Evolutionary conservation across 2,113 vertebrate species (phyloP), one percentile per base, ranked within the genome.

Genomic region (Paramormyrops kingsleyae): DNA sequence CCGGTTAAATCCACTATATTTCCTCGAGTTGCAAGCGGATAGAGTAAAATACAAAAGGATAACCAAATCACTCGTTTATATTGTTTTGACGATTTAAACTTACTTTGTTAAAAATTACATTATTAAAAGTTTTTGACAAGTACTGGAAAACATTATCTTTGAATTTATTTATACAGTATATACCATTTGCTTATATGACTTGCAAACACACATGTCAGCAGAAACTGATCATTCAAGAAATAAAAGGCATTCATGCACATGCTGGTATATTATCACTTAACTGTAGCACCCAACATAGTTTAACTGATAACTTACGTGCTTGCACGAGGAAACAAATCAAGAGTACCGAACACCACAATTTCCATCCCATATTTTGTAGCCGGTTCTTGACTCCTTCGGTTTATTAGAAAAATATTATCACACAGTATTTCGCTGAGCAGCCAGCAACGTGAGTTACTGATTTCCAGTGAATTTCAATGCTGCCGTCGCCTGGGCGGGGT

Each of bases 291-390:
- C 44, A 84, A 17, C 46, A 84, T 84, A 84, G 83, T 47, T 19
- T 53, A n/a, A 62, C 59, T 21, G 74, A 59, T 89, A 50, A 77
- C 93, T 93, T 93, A 95, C 95, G 94, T 92, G 94, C 87, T 44
- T 12, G 89, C 53, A 86, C 8, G 19, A 87, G 62, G 49, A 42
- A 90, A 10, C 87, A 89, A 88, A 93, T 88, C 89, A 95, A 91
- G 92, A 92, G 88, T 88, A 94, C 27, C 91, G 95, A 90, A 39
- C 53, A 88, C 35, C 90, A 93, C 46, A 91, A 5, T 52, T 89
- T 88, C 90, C 93, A 87, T 31, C 46, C 88, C 59, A 46, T 10
- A 74, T 91, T 87, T 88, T 89, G 42, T 88, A 84, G 90, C 90
- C 90, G 44, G 49, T 85, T 15, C 21, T 24, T 42, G 15, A 84